phyloP scores from a whole-genome alignment of 2,113 vertebrate genomes.

The Microtus oregoni region DNA sequence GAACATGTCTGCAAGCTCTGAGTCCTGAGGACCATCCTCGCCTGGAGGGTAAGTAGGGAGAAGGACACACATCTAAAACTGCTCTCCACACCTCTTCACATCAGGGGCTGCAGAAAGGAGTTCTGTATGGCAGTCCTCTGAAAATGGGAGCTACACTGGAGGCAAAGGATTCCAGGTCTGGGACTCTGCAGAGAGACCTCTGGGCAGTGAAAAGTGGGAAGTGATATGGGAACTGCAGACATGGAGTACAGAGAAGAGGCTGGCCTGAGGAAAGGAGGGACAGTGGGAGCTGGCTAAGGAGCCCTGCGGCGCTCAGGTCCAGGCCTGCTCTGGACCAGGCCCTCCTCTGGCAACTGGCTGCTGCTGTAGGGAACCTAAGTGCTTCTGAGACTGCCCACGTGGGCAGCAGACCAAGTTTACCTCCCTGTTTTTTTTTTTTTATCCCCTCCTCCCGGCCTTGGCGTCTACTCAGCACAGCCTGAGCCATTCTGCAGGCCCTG shows the following conservation, averaged over 20 bases:
- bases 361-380: slow-evolving; percentile 12
- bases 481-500: not conserved
- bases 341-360: not conserved
- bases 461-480: not conserved
- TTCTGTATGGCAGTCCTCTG: not conserved
- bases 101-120: not conserved
- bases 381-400: slow-evolving; percentile 55
- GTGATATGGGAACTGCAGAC: not conserved
- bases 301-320: not conserved
- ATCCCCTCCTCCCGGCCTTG: not conserved
- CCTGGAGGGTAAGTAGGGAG: not conserved
- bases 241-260: not conserved
- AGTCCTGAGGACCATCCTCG: not conserved
- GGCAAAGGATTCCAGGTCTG: not conserved
- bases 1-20: not conserved
- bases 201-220: not conserved
- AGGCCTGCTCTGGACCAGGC: not conserved
- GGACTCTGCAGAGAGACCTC: not conserved
- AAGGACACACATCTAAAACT: not conserved
- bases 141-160: not conserved
- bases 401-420: slow-evolving; percentile 44
- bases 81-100: not conserved
- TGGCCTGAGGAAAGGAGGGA: not conserved
- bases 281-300: not conserved
- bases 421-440: not conserved